Evolutionary conservation across 1,140 invertebrate genomes (phyloP).

Genomic region (Asobara japonica): DNA sequence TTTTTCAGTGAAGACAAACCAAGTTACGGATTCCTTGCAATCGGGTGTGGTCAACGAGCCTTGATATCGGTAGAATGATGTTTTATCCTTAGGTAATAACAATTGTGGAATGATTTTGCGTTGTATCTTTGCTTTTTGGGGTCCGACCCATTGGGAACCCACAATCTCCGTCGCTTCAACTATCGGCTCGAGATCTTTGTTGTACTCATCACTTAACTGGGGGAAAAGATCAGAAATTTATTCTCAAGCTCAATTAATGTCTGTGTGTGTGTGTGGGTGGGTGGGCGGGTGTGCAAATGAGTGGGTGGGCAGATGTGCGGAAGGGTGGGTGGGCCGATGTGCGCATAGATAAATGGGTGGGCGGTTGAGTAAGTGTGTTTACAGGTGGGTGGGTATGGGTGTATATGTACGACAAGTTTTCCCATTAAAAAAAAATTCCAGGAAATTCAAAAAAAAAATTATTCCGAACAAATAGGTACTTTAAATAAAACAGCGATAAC

Average conservation of each 20-base stretch:
- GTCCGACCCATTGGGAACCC: constrained; percentile 43
- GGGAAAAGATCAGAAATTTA: no score
- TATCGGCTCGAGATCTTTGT: constrained; percentile 63
- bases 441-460: not conserved
- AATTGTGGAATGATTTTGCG: constrained; percentile 57
- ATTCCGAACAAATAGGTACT: constrained; percentile 59
- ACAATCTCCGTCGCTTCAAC: constrained; percentile 58
- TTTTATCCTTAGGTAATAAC: constrained; percentile 67
- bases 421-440: not conserved
- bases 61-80: constrained; percentile 73
- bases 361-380: no score
- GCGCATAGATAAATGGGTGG: no score
- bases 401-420: not conserved
- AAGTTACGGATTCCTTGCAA: constrained; percentile 78
- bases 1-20: constrained; percentile 75
- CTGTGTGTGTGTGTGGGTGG: not conserved
- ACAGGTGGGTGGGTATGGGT: no score
- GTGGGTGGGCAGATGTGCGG: no score
- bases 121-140: constrained; percentile 35
- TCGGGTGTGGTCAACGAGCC: constrained; percentile 81
- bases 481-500: constrained; percentile 78
- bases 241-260: no score
- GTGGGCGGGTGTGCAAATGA: no score
- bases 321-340: no score
- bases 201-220: constrained; percentile 60